Evolutionary conservation across 2,888 invertebrate species (phyloP).

Genomic region (Drosophila melanosoma): DNA sequence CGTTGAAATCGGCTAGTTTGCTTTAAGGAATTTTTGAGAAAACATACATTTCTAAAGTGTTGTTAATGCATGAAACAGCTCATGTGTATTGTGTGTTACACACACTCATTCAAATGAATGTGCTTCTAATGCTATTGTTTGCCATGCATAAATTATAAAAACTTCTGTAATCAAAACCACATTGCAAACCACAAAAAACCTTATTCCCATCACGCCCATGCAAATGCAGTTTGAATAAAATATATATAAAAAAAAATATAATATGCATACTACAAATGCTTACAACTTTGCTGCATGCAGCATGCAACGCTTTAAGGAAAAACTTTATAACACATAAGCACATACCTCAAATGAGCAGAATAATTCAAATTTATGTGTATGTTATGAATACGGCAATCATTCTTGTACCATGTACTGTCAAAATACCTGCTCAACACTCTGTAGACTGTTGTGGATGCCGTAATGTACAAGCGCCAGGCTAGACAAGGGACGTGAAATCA

Average conservation of each 20-base stretch:
- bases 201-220: neutral
- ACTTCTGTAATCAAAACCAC: neutral
- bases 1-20: neutral
- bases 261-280: neutral
- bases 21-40: neutral
- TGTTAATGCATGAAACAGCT: neutral
- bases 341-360: neutral
- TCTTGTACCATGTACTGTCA: neutral
- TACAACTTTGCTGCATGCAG: slow-evolving; percentile 10
- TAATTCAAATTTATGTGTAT: neutral
- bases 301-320: neutral
- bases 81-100: neutral
- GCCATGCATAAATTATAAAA: neutral
- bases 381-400: neutral
- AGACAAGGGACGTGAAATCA: slow-evolving; percentile 33
- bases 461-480: neutral
- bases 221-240: neutral
- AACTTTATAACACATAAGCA: neutral
- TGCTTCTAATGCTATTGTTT: neutral
- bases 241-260: neutral
- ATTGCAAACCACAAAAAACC: neutral
- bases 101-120: neutral
- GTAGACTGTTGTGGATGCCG: neutral
- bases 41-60: neutral
- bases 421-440: slow-evolving; percentile 11